Conservation (phyloP, 64 coral and sea anemone genomes). For the Montipora sp. region DNA sequence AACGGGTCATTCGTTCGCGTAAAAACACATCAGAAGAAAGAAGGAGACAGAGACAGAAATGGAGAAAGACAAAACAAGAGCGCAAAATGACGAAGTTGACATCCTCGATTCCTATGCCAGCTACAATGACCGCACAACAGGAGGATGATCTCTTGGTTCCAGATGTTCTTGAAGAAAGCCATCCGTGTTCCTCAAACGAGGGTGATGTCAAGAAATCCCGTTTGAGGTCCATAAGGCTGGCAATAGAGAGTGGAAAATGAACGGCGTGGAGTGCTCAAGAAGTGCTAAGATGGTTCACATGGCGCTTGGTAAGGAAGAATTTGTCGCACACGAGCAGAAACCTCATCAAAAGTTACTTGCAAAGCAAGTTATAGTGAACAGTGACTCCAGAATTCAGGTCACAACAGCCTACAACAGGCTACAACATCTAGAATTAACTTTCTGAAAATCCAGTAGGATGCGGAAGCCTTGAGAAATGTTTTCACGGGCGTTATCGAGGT, state of each 20-base stretch:
- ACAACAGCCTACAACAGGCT: background rate
- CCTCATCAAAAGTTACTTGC: background rate
- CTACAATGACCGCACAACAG: background rate
- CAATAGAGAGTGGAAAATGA: background rate
- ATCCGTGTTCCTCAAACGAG: background rate
- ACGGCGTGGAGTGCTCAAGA: background rate
- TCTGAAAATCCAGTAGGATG: background rate
- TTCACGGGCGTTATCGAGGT: background rate
- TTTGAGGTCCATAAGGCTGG: background rate
- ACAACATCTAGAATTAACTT: background rate
- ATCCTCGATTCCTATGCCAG: no score
- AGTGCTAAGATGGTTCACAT: background rate
- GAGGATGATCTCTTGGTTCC: background rate
- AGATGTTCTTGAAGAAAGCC: background rate
- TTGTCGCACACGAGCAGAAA: background rate
- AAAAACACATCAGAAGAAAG: no score
- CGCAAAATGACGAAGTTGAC: background rate
- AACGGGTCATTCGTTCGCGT: no score
- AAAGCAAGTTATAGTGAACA: background rate
- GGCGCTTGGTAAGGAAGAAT: background rate
- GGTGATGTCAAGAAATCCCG: background rate
- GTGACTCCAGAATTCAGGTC: background rate
- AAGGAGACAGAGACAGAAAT: no score
- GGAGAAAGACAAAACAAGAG: no score
- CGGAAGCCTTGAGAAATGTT: constrained; percentile 39